Evolutionary conservation across 2,888 invertebrate species (phyloP), one percentile per base, ranked within the genome.

Genomic region (Metellina segmentata): DNA sequence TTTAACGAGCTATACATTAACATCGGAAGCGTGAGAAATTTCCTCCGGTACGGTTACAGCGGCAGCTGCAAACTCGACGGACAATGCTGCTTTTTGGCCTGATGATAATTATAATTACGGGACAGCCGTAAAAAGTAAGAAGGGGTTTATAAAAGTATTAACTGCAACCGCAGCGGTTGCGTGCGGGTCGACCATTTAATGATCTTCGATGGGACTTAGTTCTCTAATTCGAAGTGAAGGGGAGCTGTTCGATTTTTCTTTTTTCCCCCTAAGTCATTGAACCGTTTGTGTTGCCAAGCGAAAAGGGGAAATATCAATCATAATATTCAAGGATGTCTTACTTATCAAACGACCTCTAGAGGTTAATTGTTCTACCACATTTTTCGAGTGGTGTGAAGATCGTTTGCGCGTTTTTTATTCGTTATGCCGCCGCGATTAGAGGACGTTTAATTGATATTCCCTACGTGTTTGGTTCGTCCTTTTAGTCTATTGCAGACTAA

Each of bases 1-100:
- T 91, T 91, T 75, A 91, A 91, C 83, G 83, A 91, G 91, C 87
- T 61, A 70, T 82, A 91, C 86, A 91, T 91, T 91, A 91, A 87
- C 81, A 81, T 77, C 52, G 77, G 86, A 87, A 91, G 91, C 91
- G 91, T 91, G 91, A 91, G 91, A 91, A 91, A 83, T 83, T 77
- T 77, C 77, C 72, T 72, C 74, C 78, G n/a, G 51, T 79, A 48
- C 51, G 77, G 89, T 69, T 61, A 61, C 20, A 69, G 16, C 53
- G 83, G 91, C 91, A 91, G 91, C 91, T 91, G 91, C 83, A 87
- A 75, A 83, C 75, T 49, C 49, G 72, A 52, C 13, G 81, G 78
- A 82, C 83, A 82, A 82, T 91, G 81, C 82, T 72, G 89, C 70
- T 81, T 69, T 49, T 69, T 61, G 82, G 51, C 19, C 71, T 34